These are phyloP conservation scores for Platycheirus albimanus DNA, from an alignment of 2,888 invertebrate genomes.

Conservation along the genomic window DNA sequence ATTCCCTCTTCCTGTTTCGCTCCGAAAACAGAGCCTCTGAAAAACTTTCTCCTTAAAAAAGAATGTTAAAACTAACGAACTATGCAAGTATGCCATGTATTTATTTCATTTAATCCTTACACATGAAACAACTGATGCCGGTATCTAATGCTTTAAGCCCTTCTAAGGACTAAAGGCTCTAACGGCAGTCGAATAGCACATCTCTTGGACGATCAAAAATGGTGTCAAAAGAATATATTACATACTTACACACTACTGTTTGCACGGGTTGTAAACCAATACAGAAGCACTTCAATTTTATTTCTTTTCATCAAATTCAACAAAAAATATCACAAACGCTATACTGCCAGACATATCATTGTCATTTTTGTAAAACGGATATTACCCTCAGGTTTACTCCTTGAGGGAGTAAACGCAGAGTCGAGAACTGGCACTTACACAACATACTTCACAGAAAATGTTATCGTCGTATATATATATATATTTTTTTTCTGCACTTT, in stretches of 20 bases:
- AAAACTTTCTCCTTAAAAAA: conserved; percentile 17
- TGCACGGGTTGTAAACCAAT: conserved; percentile 15
- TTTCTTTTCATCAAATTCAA: conserved; percentile 65
- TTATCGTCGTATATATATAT: conserved; percentile 6
- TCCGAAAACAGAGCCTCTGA: not conserved
- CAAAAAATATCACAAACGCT: conserved; percentile 55
- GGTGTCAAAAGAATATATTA: conserved; percentile 42
- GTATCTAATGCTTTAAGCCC: conserved; percentile 7
- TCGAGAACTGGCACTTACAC: conserved; percentile 39
- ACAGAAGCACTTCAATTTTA: conserved; percentile 44
- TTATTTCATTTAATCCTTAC: conserved; percentile 33
- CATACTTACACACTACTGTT: conserved; percentile 11
- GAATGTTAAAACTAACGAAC: conserved; percentile 28
- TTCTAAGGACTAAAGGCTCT: not conserved
- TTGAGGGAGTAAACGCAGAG: conserved; percentile 11
- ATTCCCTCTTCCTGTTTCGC: conserved; percentile 11
- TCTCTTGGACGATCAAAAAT: conserved; percentile 20
- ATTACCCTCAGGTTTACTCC: conserved; percentile 33
- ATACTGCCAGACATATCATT: not conserved
- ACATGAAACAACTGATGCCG: conserved; percentile 33
- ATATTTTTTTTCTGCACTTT: not conserved
- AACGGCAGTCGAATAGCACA: not conserved
- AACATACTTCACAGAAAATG: not conserved
- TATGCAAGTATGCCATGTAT: conserved; percentile 15
- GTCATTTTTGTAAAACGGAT: conserved; percentile 36